Evolutionary conservation across 2,113 vertebrate genomes (phyloP), one percentile per base, ranked within the genome.

Genomic region (Barbus barbus): DNA sequence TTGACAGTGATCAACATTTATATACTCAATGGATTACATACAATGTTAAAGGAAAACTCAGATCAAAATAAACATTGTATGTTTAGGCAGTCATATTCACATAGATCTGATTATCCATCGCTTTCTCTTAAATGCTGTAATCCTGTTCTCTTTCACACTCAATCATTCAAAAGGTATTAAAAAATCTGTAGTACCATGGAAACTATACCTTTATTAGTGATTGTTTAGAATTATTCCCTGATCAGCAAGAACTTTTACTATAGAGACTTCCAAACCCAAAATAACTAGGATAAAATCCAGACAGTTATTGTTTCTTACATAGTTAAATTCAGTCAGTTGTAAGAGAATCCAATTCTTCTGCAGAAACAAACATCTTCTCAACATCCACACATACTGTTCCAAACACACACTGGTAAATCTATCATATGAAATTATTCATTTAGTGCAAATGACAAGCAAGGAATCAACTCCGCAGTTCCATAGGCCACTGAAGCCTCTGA

Each of bases 361-460:
- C 63, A 87, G 71, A 77, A 82, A 85, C 56, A 18, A 48, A 4
- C 58, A 46, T 83, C 38, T 58, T 38, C 76, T 61, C 28, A 83
- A 14, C 81, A 86, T 28, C 86, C 65, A 71, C 84, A 48, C 82
- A 89, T 85, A 88, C 81, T 88, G 84, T 86, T 84, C 87, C 75
- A 69, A 38, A 61, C 89, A 85, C 89, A 90, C 86, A 88, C 86
- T 83, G 77, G 53, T 78, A 86, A 84, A 91, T 89, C 88, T 86
- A 89, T 90, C 82, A 89, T 81, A 90, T 90, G 86, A 90, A 84
- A 46, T 26, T 74, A 87, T 86, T 93, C 73, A 87, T 89, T 87
- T 93, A 93, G 92, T 94, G 94, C 93, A 94, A 94, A 93, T 91
- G 87, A 91, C 86, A 92, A 91, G 89, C 91, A 87, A 94, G 93